Evolutionary conservation across 2,797 vertebrate genomes (phyloP), one percentile per base, ranked within the genome.

Genomic region (Anguilla obscura): DNA sequence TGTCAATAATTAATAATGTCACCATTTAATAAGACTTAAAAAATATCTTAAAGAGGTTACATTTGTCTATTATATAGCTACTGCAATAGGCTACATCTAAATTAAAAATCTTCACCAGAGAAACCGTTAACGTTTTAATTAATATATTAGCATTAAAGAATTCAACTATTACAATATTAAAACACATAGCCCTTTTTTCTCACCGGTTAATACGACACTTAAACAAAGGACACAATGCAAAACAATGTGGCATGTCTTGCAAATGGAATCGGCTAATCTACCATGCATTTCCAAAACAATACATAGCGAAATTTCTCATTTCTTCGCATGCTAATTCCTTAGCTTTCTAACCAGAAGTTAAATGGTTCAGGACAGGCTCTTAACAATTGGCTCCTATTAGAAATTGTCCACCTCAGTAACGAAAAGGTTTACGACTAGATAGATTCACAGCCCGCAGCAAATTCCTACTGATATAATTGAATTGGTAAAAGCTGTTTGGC

Each of bases 301-400:
- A 33, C 69, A 71, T 3, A 18, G 33, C 33, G 12, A 16, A 7
- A 79, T 45, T 79, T 40, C 4, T 40, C 10, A 79, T 45, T n/a
- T 69, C 24, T 69, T 27, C 63, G 5, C 74, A 79, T 40, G 74
- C 74, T 45, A 18, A 69, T 27, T 69, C 4, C n/a, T 69, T 27
- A n/a, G 63, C 63, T 69, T 69, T 69, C n/a, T 69, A 40, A 79
- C 3, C 30, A 36, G 74, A 79, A 79, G 33, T 79, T 79, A 79
- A 79, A 45, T 45, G 40, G 18, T 79, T 40, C 16, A 79, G 14
- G 36, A 79, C 36, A 40, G 36, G 33, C 10, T 79, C 36, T 36
- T 18, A 7, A 79, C 8, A 79, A 79, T 45, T 79, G 9, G 30
- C 45, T 45, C 74, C 36, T 79, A 79, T 18, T 36, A 40, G 74